Conservation (phyloP, 2,113 vertebrate genomes). For the Cebidichthys violaceus region DNA sequence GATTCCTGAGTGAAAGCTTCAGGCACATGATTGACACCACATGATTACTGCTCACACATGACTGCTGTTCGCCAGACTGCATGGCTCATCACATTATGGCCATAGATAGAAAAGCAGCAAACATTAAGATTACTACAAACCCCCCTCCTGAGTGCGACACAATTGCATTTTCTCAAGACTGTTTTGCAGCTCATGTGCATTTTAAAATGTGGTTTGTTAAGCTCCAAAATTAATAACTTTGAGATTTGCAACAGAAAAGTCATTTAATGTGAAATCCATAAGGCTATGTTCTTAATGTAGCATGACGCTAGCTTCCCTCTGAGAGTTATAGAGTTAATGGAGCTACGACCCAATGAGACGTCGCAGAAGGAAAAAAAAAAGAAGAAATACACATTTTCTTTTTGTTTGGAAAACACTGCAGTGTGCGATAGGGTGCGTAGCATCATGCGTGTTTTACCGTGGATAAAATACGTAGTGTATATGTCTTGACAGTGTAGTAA, state of each 20-base stretch:
- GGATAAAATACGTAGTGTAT: conserved; percentile 34
- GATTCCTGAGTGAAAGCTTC: conserved; percentile 74
- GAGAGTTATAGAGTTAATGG: conserved; percentile 71
- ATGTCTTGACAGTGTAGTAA: conserved; percentile 66
- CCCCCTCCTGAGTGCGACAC: not conserved
- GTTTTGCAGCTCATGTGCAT: not conserved
- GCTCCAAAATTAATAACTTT: conserved; percentile 33
- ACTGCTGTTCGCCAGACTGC: conserved; percentile 58
- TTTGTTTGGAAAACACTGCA: conserved; percentile 21
- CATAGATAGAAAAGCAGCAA: conserved; percentile 26
- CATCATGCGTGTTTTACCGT: conserved; percentile 49
- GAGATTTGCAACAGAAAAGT: conserved; percentile 48
- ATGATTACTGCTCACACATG: conserved; percentile 75
- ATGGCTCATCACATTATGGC: conserved; percentile 50
- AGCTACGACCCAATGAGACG: conserved; percentile 61
- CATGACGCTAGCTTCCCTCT: conserved; percentile 60
- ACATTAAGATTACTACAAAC: conserved; percentile 20
- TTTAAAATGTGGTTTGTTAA: conserved; percentile 8
- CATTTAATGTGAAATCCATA: conserved; percentile 69
- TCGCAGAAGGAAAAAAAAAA: conserved; percentile 11
- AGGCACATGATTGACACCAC: conserved; percentile 73
- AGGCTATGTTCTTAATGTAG: conserved; percentile 70
- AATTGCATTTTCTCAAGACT: not conserved
- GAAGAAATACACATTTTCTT: conserved; percentile 24
- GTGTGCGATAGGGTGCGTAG: not conserved